Conservation (phyloP, 2,888 invertebrate genomes). For the Drosophila anceps region DNA sequence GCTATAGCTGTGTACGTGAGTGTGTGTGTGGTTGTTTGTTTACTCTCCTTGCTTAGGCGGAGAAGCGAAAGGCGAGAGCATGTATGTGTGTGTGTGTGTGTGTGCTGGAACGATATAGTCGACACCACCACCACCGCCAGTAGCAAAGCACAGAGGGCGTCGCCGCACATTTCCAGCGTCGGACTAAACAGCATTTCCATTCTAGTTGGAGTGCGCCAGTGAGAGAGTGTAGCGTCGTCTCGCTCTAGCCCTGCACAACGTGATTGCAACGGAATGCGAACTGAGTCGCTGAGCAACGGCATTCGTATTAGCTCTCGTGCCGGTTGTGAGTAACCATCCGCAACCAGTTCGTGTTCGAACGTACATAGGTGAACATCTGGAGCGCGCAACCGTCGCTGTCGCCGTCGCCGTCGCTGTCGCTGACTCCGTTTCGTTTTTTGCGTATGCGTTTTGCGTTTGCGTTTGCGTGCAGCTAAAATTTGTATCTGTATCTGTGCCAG, state of each 20-base stretch:
- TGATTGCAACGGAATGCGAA: slow-evolving; percentile 72
- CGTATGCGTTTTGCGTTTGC: slow-evolving; percentile 36
- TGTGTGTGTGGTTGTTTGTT: slow-evolving; percentile 17
- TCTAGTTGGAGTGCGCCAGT: slow-evolving; percentile 60
- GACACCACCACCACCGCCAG: slow-evolving; percentile 54
- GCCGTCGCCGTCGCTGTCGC: slow-evolving; percentile 47
- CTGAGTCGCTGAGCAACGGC: slow-evolving; percentile 57
- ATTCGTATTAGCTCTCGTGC: slow-evolving; percentile 69
- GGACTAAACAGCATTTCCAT: slow-evolving; percentile 38
- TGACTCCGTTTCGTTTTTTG: slow-evolving; percentile 42
- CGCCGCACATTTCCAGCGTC: slow-evolving; percentile 50
- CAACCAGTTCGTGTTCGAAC: slow-evolving; percentile 85
- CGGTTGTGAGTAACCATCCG: slow-evolving; percentile 63
- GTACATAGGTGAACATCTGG: slow-evolving; percentile 84
- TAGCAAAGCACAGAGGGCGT: slow-evolving; percentile 55
- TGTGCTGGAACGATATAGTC: slow-evolving; percentile 50
- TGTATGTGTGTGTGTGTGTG: slow-evolving; percentile 14
- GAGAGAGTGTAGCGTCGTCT: slow-evolving; percentile 50
- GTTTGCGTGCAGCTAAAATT: slow-evolving; percentile 45
- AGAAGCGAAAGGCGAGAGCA: slow-evolving; percentile 35
- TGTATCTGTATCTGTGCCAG: slow-evolving; percentile 26
- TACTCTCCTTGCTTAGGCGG: slow-evolving; percentile 56
- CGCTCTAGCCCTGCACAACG: slow-evolving; percentile 45
- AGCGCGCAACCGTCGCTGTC: slow-evolving; percentile 64
- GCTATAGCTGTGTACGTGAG: neutral